phyloP scores from a whole-genome alignment of 2,113 vertebrate genomes.

The Pyxicephalus adspersus region DNA sequence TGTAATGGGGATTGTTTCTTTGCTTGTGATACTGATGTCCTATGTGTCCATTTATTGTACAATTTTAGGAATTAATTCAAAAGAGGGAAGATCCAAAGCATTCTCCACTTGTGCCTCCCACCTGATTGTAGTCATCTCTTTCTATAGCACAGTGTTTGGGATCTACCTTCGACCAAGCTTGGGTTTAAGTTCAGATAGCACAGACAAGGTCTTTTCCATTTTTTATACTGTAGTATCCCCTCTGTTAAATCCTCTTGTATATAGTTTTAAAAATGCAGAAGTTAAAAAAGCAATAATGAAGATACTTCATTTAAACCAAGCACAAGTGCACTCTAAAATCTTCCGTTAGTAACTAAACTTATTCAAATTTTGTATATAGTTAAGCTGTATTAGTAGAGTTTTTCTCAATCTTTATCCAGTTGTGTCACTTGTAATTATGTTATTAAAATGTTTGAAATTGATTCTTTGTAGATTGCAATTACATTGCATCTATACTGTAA shows the following conservation, averaged over 20 bases:
- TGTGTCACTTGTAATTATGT: too few species aligned
- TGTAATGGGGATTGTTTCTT: constrained; percentile 12
- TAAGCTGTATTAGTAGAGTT: too few species aligned
- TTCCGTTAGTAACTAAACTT: too few species aligned
- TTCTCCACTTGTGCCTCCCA: constrained; percentile 71
- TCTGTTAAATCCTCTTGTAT: constrained; percentile 52
- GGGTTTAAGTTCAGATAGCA: constrained; percentile 51
- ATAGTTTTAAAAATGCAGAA: constrained; percentile 48
- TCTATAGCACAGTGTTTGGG: constrained; percentile 48
- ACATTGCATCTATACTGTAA: too few species aligned
- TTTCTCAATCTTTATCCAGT: too few species aligned
- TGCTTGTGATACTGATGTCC: constrained; percentile 44
- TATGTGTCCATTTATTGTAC: constrained; percentile 53
- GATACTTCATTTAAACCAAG: too few species aligned
- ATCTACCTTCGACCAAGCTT: constrained; percentile 45
- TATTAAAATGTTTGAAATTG: too few species aligned
- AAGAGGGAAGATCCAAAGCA: constrained; percentile 66
- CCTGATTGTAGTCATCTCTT: constrained; percentile 56
- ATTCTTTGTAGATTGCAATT: too few species aligned
- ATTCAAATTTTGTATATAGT: too few species aligned
- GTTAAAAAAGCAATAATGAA: constrained; percentile 20
- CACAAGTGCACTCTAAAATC: too few species aligned
- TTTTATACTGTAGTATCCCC: constrained; percentile 59
- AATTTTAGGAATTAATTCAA: constrained; percentile 45
- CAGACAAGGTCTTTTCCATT: constrained; percentile 55